A percentile compares a stretch with the other conserved stretches of the same genome.
Conservation (phyloP, 2,888 invertebrate species). For the Lasioglossum marginatum region DNA sequence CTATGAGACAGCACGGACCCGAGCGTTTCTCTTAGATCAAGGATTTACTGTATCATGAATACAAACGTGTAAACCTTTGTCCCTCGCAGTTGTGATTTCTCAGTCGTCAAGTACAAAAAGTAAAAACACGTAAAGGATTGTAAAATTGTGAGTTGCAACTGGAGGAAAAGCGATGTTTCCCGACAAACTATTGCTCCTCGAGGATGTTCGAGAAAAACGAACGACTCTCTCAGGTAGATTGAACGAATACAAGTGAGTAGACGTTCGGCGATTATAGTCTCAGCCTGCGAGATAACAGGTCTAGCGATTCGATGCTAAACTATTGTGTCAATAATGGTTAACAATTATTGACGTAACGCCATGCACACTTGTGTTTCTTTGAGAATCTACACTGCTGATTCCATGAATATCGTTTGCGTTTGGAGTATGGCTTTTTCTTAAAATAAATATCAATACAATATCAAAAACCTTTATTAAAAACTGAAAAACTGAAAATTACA, state of each 20-base stretch:
- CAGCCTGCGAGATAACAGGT: constrained; percentile 12
- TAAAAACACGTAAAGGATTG: background rate
- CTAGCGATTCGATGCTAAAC: constrained; percentile 4
- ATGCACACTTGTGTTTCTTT: background rate
- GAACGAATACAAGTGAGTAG: background rate
- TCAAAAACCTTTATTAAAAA: background rate
- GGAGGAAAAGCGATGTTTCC: background rate
- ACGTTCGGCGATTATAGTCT: constrained; percentile 17
- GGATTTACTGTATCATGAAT: background rate
- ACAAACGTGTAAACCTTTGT: background rate
- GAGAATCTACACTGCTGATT: background rate
- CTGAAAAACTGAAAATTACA: background rate
- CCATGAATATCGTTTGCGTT: background rate
- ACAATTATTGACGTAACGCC: constrained; percentile 3
- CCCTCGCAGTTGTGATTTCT: background rate
- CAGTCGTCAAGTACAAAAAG: background rate
- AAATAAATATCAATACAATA: background rate
- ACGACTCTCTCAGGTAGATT: background rate
- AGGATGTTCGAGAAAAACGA: background rate
- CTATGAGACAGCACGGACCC: too few relatives aligned
- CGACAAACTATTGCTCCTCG: background rate
- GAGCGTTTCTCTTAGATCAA: too few relatives aligned
- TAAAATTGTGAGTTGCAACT: background rate
- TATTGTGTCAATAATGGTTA: background rate
- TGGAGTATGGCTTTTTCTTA: background rate